Evolutionary conservation across 1,140 invertebrate species (phyloP), one percentile per base, ranked within the genome.

Genomic region (Aphidius ervi): DNA sequence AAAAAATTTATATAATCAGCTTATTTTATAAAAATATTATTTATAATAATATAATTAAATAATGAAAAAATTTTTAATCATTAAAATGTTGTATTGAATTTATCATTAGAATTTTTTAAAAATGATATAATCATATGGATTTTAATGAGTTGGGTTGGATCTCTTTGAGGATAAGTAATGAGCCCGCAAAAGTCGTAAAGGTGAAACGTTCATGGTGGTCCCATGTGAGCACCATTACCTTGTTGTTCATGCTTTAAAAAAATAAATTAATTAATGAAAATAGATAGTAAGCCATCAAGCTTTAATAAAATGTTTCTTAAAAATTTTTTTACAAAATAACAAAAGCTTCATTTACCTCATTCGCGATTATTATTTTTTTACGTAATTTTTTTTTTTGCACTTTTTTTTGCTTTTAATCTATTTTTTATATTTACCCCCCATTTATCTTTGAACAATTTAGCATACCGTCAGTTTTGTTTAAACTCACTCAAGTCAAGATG

Each of bases 391-490:
- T 31, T 31, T 31, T 31, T 31, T 2, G 23, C 23, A 31, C 23
- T 31, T 31, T 31, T 31, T 43, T 43, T 43, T 5, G 1, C 4
- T 8, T 8, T 43, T 43, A 8, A 43, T 43, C 5, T 43, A 2
- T 43, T 43, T 46, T 42, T 16, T 41, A 10, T 41, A 37, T 43
- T 8, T 20, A 16, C 55, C 56, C 23, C 49, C 39, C 52, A 57
- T 58, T 57, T 31, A 60, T 46, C 53, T 65, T 64, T 55, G 9
- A 58, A 31, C 39, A 23, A 43, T 39, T 41, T 49, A 10, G 49
- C 23, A n/a, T 54, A 40, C 56, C 55, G 43, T 47, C 55, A 47
- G 41, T 41, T 63, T 63, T 63, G 58, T 63, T 63, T 63, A 63
- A 63, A 63, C 53, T 63, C 62, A 63, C 62, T 63, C 59, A 63